Evolutionary conservation across 2,113 vertebrate genomes (phyloP).

Genomic region (Chloropsis hardwickii): DNA sequence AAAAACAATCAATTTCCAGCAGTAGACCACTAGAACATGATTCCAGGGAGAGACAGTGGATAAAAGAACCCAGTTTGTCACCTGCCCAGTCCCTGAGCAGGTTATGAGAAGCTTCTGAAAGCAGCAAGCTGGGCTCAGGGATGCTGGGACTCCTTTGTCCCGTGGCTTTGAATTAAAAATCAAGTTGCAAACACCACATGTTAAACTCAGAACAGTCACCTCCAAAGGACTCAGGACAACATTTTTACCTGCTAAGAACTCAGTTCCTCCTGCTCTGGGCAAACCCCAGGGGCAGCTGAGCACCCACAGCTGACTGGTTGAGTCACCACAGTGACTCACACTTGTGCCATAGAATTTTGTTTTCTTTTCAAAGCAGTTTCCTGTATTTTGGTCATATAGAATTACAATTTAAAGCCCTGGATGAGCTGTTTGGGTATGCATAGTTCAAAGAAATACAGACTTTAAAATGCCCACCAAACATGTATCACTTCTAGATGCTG

Average conservation of each 20-base stretch:
- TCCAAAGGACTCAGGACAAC: background rate
- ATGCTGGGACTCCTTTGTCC: background rate
- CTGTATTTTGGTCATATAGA: background rate
- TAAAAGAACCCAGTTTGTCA: background rate
- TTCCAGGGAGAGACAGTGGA: background rate
- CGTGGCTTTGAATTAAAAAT: background rate
- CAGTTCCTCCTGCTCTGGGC: background rate
- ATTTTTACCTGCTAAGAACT: background rate
- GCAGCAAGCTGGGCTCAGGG: background rate
- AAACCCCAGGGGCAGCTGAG: background rate
- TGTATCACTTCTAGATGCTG: accelerated
- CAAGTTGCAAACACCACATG: background rate
- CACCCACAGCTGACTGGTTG: background rate
- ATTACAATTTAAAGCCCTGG: background rate
- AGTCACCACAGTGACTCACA: background rate
- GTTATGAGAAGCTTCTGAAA: background rate
- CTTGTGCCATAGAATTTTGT: background rate
- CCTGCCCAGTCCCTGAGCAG: background rate
- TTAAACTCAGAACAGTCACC: background rate
- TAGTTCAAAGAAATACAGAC: background rate
- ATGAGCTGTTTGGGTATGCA: background rate
- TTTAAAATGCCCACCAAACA: background rate
- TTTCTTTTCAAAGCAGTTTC: background rate
- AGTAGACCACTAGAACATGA: background rate
- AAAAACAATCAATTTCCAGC: background rate